Evolutionary conservation across 2,113 vertebrate genomes (phyloP).

Genomic region (Chroicocephalus ridibundus): DNA sequence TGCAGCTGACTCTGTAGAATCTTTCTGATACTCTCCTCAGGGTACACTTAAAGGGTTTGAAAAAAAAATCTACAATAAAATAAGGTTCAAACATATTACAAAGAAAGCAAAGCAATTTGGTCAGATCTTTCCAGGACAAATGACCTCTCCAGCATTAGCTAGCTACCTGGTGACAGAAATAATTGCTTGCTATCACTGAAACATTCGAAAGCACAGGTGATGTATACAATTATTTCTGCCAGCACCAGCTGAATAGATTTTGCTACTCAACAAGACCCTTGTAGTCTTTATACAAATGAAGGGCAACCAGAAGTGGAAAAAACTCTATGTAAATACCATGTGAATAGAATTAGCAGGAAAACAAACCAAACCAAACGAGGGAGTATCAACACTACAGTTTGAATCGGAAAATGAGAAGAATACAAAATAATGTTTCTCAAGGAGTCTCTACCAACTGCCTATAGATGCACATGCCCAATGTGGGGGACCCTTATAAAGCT

Average conservation of each 20-base stretch:
- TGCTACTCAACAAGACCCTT: not conserved
- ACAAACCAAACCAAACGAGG: not conserved
- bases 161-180: constrained; percentile 18
- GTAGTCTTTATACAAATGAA: not conserved
- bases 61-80: not conserved
- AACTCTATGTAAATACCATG: not conserved
- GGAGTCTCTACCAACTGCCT: not conserved
- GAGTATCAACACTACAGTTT: not conserved
- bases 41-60: not conserved
- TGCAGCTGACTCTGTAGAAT: not conserved
- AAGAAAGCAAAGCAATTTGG: not conserved
- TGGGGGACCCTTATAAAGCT: not conserved
- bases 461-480: not conserved
- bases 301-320: not conserved
- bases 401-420: not conserved
- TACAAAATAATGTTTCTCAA: not conserved
- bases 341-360: not conserved
- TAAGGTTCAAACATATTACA: not conserved
- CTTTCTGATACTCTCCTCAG: not conserved
- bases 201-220: not conserved
- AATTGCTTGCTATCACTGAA: constrained; percentile 15
- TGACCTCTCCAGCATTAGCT: constrained; percentile 6
- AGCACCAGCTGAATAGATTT: not conserved
- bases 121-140: not conserved
- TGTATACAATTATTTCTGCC: constrained; percentile 13